Percentiles rank a stretch among this genome's conserved stretches.
Evolutionary conservation across 2,797 vertebrate genomes (phyloP).

Genomic region (Hydrocynus forskahlii): DNA sequence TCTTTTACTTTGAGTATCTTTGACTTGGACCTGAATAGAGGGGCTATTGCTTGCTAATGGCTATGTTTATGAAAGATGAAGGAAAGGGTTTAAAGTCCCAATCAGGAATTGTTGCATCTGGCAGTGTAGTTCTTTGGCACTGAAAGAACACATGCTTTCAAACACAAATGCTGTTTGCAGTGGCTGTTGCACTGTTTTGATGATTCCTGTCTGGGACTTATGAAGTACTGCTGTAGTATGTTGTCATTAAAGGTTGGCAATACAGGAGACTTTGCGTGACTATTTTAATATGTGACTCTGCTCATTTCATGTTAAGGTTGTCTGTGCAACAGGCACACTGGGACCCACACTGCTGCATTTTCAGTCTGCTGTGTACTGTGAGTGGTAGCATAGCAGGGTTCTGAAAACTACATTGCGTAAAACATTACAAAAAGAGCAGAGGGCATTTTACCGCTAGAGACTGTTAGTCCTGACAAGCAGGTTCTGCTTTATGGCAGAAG

Average conservation of each 20-base stretch:
- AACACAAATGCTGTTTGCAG: neutral
- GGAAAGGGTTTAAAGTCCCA: neutral
- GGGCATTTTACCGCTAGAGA: neutral
- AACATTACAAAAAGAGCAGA: neutral
- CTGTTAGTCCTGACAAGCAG: neutral
- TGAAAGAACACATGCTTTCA: neutral
- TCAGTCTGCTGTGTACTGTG: neutral
- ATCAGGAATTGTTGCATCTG: slow-evolving; percentile 5
- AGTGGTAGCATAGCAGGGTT: neutral
- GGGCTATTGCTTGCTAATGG: neutral
- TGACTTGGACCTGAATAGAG: neutral
- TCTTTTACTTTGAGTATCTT: neutral
- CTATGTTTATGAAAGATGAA: neutral
- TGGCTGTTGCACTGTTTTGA: neutral
- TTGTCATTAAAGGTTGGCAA: neutral
- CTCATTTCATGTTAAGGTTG: neutral
- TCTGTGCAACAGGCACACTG: neutral
- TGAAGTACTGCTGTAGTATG: neutral
- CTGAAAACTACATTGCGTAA: neutral
- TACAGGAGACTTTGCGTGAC: neutral
- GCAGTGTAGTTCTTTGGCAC: neutral
- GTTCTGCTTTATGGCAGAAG: slow-evolving; percentile 3
- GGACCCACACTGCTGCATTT: neutral
- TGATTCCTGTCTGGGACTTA: neutral
- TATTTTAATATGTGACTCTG: neutral